Conservation (phyloP, 2,113 vertebrate species). For the Malurus elegans region DNA sequence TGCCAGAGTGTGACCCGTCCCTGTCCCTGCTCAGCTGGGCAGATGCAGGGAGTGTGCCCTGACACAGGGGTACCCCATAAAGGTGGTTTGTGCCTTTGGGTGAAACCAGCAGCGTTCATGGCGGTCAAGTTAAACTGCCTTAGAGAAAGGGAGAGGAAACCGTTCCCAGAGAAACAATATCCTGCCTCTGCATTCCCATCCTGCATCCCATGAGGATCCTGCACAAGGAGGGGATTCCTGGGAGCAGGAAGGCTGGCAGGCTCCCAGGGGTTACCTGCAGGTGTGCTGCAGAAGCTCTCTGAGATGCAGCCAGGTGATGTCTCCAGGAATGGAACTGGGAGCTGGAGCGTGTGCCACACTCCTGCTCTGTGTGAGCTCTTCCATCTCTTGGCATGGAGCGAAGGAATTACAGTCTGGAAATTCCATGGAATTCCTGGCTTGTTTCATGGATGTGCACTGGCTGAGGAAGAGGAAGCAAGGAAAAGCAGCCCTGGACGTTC, state of each 20-base stretch:
- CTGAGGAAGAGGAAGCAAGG: background rate
- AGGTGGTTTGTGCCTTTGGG: background rate
- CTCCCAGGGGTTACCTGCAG: fast-evolving
- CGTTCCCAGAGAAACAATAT: background rate
- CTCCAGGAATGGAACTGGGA: background rate
- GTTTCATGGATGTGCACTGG: background rate
- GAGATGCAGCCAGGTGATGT: background rate
- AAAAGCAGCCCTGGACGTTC: background rate
- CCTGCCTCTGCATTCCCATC: background rate
- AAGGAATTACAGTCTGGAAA: background rate
- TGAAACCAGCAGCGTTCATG: background rate
- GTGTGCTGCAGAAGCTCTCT: background rate
- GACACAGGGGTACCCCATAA: background rate
- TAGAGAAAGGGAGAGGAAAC: background rate
- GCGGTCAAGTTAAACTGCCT: background rate
- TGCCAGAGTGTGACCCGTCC: background rate
- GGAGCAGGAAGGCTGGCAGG: background rate
- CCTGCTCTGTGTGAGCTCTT: background rate
- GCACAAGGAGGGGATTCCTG: fast-evolving
- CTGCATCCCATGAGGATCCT: background rate
- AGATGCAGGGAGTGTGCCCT: background rate
- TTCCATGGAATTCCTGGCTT: background rate
- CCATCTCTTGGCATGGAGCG: background rate
- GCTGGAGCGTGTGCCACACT: fast-evolving
- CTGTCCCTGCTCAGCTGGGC: background rate